Evolutionary conservation across 2,113 vertebrate species (phyloP), one percentile per base, ranked within the genome.

Genomic region (Corvus moneduloides): DNA sequence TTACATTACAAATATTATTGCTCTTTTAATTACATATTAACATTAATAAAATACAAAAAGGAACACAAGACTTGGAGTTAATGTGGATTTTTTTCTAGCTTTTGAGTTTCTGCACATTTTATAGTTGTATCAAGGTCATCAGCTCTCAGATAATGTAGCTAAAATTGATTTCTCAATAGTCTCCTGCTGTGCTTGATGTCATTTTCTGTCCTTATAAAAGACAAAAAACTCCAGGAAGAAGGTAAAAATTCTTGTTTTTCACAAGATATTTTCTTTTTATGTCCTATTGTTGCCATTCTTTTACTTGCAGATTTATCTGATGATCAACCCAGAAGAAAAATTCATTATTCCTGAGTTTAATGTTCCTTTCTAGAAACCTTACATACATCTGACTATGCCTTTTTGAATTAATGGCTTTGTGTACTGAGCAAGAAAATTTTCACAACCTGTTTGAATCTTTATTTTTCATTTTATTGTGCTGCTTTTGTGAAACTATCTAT

Each of bases 81-180:
- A 49, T 76, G 35, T 64, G 18, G 12, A 0, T 2, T 84, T 78
- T 87, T 89, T 78, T 6, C 32, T 24, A 86, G 59, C 63, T 94
- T 93, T 83, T 79, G 54, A 41, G 17, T 73, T 77, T 83, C 75
- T 85, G 35, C 17, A 80, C 41, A 49, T 64, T 83, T 94, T 84
- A 44, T 68, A 52, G 63, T 61, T 86, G 8, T 73, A 92, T 92
- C 86, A 92, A 92, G 86, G 72, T 95, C 75, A 96, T 86, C 91
- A 90, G 68, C 68, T 90, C 55, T 80, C 75, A 95, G 58, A 89
- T 61, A 94, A 83, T 69, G 67, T 68, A 92, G 46, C 49, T 73
- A 90, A 89, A 90, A 92, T 76, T 79, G 59, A 96, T 92, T 92
- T 74, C 80, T 90, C 41, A 94, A 83, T 82, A 88, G 67, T 64